phyloP scores from a whole-genome alignment of 2,113 vertebrate species.

The Dryoscopus gambensis region DNA sequence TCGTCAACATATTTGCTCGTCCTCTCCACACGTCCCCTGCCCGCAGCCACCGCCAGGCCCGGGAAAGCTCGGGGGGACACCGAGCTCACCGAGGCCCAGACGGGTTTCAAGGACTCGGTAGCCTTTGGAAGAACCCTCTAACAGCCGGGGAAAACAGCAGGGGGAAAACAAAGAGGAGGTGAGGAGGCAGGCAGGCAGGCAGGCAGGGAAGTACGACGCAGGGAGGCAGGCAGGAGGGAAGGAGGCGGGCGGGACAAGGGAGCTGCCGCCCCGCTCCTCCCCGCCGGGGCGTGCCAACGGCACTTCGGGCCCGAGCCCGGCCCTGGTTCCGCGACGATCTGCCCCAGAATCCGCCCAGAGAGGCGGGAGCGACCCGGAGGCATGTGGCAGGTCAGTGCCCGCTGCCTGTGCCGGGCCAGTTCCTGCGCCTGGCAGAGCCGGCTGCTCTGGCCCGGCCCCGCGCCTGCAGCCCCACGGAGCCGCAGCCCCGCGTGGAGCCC shows the following conservation, averaged over 20 bases:
- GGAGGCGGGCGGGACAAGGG: not conserved
- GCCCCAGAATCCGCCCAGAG: not conserved
- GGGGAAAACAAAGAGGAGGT: no score
- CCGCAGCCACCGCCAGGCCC: not conserved
- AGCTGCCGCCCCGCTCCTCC: not conserved
- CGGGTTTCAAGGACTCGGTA: rapidly evolving
- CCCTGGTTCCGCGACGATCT: rapidly evolving
- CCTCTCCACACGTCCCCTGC: not conserved
- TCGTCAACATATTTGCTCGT: not conserved
- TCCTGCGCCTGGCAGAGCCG: not conserved
- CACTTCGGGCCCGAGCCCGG: rapidly evolving
- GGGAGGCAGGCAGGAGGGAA: rapidly evolving
- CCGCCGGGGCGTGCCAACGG: no score
- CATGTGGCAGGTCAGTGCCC: not conserved
- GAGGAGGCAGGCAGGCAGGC: rapidly evolving
- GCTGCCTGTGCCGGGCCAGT: not conserved
- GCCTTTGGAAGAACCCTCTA: rapidly evolving
- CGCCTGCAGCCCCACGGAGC: not conserved
- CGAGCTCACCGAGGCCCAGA: rapidly evolving
- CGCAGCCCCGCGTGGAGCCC: not conserved
- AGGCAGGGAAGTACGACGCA: not conserved
- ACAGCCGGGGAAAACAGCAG: rapidly evolving
- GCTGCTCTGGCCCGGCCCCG: not conserved
- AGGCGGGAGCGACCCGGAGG: rapidly evolving
- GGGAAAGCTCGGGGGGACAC: rapidly evolving